phyloP scores from a whole-genome alignment of 2,888 invertebrate genomes.

The Athrips mouffetella region DNA sequence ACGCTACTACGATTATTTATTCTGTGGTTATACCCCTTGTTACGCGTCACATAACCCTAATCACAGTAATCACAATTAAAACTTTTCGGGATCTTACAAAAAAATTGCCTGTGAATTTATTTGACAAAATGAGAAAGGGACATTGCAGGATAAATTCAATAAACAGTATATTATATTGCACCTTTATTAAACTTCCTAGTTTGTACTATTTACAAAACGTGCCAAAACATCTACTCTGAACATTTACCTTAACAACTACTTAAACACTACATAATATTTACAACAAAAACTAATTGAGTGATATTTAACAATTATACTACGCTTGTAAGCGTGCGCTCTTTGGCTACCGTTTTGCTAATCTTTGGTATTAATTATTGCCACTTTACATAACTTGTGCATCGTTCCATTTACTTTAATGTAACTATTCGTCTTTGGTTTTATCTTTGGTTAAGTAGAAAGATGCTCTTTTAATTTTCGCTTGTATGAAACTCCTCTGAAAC shows the following conservation, averaged over 20 bases:
- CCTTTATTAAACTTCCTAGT: slow-evolving; percentile 56
- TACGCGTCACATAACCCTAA: too few species aligned
- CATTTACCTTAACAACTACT: slow-evolving; percentile 35
- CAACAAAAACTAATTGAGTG: slow-evolving; percentile 55
- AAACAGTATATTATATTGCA: slow-evolving; percentile 47
- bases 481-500: too few species aligned
- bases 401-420: neutral
- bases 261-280: slow-evolving; percentile 53
- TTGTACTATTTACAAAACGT: slow-evolving; percentile 72
- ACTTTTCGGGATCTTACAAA: too few species aligned
- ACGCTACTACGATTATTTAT: too few species aligned
- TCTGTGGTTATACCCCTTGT: too few species aligned
- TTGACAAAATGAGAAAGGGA: too few species aligned
- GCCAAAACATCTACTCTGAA: slow-evolving; percentile 34
- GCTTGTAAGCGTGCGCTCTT: slow-evolving; percentile 45
- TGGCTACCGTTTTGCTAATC: slow-evolving; percentile 37
- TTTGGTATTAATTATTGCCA: slow-evolving; percentile 29
- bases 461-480: neutral
- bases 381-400: slow-evolving; percentile 16
- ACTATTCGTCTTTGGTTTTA: slow-evolving; percentile 5
- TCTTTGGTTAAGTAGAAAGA: slow-evolving; percentile 3
- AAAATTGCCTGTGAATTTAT: too few species aligned
- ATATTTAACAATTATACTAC: slow-evolving; percentile 46
- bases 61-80: too few species aligned
- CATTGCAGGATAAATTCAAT: slow-evolving; percentile 14